Conservation (phyloP, 2,113 vertebrate genomes). For the Semnopithecus entellus region DNA sequence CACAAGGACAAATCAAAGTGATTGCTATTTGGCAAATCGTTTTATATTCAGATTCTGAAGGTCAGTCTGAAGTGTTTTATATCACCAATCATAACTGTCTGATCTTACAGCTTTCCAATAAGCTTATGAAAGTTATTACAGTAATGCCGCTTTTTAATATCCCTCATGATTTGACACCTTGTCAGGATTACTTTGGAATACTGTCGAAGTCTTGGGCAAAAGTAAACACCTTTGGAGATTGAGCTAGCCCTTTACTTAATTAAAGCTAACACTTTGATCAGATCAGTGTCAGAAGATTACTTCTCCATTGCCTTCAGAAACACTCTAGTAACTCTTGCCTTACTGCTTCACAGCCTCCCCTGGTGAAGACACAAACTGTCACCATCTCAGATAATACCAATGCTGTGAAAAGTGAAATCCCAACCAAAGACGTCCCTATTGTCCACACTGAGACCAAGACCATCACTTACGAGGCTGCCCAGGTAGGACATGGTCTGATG, state of each 20-base stretch:
- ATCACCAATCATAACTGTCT: conserved; percentile 35
- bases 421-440: conserved; percentile 93
- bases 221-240: conserved; percentile 43
- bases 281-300: conserved; percentile 82
- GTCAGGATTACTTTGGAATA: conserved; percentile 23
- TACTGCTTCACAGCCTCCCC: conserved; percentile 89
- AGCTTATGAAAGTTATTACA: conserved; percentile 57
- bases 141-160: conserved; percentile 45
- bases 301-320: background rate
- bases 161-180: conserved; percentile 33
- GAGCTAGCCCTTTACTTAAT: conserved; percentile 49
- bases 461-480: conserved; percentile 97
- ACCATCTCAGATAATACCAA: conserved; percentile 95
- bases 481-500: conserved; percentile 85
- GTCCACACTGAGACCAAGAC: conserved; percentile 98
- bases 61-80: conserved; percentile 53
- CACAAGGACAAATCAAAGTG: conserved; percentile 64
- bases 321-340: conserved; percentile 51
- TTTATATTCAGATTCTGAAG: conserved; percentile 67
- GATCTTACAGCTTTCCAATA: conserved; percentile 59
- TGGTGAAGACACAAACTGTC: conserved; percentile 96
- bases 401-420: conserved; percentile 89
- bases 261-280: conserved; percentile 80
- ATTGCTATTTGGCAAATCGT: conserved; percentile 65
- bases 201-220: conserved; percentile 19